Evolutionary conservation across 2,888 invertebrate species (phyloP), one percentile per base, ranked within the genome.

Genomic region (Allophyes oxyacanthae): DNA sequence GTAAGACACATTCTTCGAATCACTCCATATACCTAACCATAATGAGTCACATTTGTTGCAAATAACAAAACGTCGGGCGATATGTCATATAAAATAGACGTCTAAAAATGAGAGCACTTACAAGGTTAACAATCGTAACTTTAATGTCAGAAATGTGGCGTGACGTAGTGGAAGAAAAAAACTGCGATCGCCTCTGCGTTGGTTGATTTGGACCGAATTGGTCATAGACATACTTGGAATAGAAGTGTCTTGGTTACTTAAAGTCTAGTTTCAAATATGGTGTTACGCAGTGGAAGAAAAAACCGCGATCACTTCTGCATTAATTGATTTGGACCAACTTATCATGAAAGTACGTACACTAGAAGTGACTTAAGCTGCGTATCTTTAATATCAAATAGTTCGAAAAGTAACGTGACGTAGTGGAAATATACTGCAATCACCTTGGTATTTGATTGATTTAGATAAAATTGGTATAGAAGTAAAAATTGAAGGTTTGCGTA

Each of bases 61-160:
- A 67, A 66, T 64, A 54, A 44, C 50, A 42, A 70, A 67, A 75
- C 72, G 75, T 65, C 57, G 51, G 37, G 6, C 67, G 36, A 66
- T 76, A 69, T 74, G 67, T 76, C 69, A 63, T 60, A 51, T 59
- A 51, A 6, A 65, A 62, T 64, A 6, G 55, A 60, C 50, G 58
- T 55, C 45, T 61, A 63, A 63, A 64, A 75, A 75, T 70, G 59
- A 55, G 70, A 72, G 64, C 70, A 67, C 57, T 64, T 59, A 66
- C 76, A 77, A 77, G 77, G 76, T 64, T 64, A 76, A 63, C 60
- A 66, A 67, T 72, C 54, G 49, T 41, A 41, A 46, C 45, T 67
- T 46, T 72, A 77, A 76, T 75, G 76, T 64, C 75, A 76, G 54
- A 67, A 72, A 62, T 61, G 33, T 44, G 40, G 58, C 64, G 60